Evolutionary conservation across 2,888 invertebrate genomes (phyloP), one percentile per base, ranked within the genome.

Genomic region (Cistogaster globosa): DNA sequence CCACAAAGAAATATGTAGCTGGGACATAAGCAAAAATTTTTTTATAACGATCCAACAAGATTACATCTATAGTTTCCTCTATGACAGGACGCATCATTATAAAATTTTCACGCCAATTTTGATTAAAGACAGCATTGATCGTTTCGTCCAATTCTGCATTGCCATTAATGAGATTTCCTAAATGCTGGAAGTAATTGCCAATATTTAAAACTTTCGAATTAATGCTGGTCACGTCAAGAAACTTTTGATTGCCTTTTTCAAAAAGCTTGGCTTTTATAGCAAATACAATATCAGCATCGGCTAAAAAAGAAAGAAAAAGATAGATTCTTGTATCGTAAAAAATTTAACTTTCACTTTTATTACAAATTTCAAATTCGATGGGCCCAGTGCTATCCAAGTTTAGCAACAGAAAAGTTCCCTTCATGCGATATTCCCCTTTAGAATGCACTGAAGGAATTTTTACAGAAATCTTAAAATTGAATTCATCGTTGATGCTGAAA

Each of bases 41-140:
- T 88, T 94, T 93, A 89, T 95, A 92, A 88, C 95, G 94, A 42
- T 93, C 94, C 32, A 95, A 91, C 89, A 95, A 93, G 86, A 95
- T 94, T 84, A 94, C 94, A 92, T 95, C 94, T 65, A 95, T 94
- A 6, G 95, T 95, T 90, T 94, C 94, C 3, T 94, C 93, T 85
- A 95, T 95, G 7, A 95, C 94, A 38, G 95, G 95, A 87, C 94
- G 93, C 69, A 96, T 90, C 1, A 95, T 94, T 87, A 95, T 95
- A 0, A 94, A 94, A 1, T 95, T 94, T 58, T 95, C 94, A 36
- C 94, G 93, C 96, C 96, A 96, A 90, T 95, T 96, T 16, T 94
- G 94, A 90, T 96, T 96, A 86, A 96, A 92, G 87, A 96, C 94
- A 9, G 94, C 93, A 88, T 96, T 95, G 3, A 95, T 95, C 87